Base-by-base conservation (phyloP, 2,888 invertebrate genomes). In the Acanthosepion pharaonis region DNA sequence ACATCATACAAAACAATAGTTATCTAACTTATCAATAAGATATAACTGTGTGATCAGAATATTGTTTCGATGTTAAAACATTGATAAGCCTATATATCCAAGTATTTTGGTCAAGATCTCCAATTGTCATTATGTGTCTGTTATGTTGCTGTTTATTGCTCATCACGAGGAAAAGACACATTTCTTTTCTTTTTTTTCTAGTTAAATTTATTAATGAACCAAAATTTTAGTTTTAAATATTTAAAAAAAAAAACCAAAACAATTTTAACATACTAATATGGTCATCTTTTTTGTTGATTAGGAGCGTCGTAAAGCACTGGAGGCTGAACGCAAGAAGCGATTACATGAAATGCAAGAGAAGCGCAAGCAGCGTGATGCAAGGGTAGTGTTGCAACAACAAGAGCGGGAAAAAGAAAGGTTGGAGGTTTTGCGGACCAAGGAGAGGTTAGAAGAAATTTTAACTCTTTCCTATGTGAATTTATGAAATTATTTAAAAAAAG, bases 291-390 rank as follows among this genome's bases (percentile, higher is more conserved):
- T 3, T 78, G 11, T 33, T 78, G n/a, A 15, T 92, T 92, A 97
- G 96, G 98, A 99, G 94, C 98, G 99, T 0, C 98, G 99, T 11
- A 98, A 98, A 96, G 98, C 98, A 6, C 97, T 99, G 91, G 99
- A 99, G 97, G 98, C 98, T 9, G 99, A 99, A 95, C 98, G 99
- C 49, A 98, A 98, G 96, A 98, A 97, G 6, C 96, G 97, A 64
- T 96, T 97, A n/a, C 96, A 96, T 95, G 97, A 97, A 95, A 97
- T 97, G 96, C 98, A 99, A 96, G 99, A 99, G 97, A 98, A 98
- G 25, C 98, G 98, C 95, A 98, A 98, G 97, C 98, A 98, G 55
- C 98, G 99, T 97, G 99, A 99, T 96, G 98, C 99, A 6, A 97
- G 97, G 94, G 98, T 99, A 53, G 98, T 98, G 94, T 98, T 98